These are phyloP conservation scores for Hydroisotoma schaefferi DNA, from an alignment of 2,888 invertebrate species.

Conservation along the genomic window DNA sequence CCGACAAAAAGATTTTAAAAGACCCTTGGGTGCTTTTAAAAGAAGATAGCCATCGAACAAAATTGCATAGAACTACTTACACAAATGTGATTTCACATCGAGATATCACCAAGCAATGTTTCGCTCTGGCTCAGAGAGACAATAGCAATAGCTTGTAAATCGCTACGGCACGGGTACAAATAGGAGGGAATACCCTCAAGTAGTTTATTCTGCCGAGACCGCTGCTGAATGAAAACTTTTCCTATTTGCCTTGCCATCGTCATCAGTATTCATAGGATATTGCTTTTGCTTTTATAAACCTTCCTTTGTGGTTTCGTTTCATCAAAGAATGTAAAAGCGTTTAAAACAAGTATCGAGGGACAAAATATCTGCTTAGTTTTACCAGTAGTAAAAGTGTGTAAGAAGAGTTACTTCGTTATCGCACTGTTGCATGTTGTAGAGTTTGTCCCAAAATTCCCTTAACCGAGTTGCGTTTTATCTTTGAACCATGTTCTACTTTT, in stretches of 20 bases:
- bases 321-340: neutral
- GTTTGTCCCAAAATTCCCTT: too few species aligned
- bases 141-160: too few species aligned
- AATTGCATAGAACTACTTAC: neutral
- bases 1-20: neutral
- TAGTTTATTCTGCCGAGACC: slow-evolving; percentile 1
- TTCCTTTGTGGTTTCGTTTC: neutral
- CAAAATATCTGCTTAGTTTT: neutral
- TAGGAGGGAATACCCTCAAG: neutral
- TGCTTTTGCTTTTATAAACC: slow-evolving; percentile 1
- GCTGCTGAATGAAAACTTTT: slow-evolving; percentile 7
- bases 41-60: slow-evolving; percentile 1
- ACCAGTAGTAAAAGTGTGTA: neutral
- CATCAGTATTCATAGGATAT: slow-evolving; percentile 4
- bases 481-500: too few species aligned
- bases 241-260: slow-evolving; percentile 1
- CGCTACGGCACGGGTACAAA: neutral
- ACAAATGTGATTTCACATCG: slow-evolving; percentile 1
- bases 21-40: slow-evolving; percentile 9
- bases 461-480: too few species aligned
- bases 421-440: too few species aligned
- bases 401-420: too few species aligned
- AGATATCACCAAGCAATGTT: neutral
- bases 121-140: too few species aligned
- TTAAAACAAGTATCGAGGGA: neutral